Percentiles rank a stretch among this genome's conserved stretches.
phyloP scores from a whole-genome alignment of 2,113 vertebrate species.

The Neomonachus schauinslandi region DNA sequence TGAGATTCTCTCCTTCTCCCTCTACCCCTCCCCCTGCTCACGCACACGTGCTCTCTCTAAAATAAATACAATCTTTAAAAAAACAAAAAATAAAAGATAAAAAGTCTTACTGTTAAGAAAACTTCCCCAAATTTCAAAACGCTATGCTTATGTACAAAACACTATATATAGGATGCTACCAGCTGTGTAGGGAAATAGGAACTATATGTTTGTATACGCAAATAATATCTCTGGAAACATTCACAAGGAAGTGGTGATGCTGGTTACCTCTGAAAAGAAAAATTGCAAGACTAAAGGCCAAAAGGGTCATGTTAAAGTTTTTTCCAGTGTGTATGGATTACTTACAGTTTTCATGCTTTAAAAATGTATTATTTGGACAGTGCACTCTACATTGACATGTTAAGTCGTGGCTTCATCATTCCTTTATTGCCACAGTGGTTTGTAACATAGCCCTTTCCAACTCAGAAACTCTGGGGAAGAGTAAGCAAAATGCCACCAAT shows the following conservation, averaged over 20 bases:
- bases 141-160: constrained; percentile 11
- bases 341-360: not conserved
- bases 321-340: not conserved
- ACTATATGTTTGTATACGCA: constrained; percentile 43
- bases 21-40: not conserved
- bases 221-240: constrained; percentile 51
- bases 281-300: not conserved
- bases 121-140: constrained; percentile 38
- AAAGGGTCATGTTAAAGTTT: not conserved
- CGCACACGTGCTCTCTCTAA: not conserved
- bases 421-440: not conserved
- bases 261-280: constrained; percentile 27
- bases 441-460: not conserved
- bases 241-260: not conserved
- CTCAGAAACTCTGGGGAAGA: not conserved
- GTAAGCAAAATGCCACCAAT: not conserved
- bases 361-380: not conserved
- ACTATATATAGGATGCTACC: not conserved
- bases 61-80: not conserved
- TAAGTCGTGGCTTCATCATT: not conserved
- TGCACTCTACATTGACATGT: not conserved
- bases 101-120: not conserved
- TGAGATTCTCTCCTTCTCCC: not conserved
- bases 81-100: not conserved
- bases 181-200: constrained; percentile 49